A percentile compares a stretch with the other conserved stretches of the same genome.
Conservation (phyloP, 1,140 invertebrate species). For the Pachyrhynchus sulphureomaculatus region DNA sequence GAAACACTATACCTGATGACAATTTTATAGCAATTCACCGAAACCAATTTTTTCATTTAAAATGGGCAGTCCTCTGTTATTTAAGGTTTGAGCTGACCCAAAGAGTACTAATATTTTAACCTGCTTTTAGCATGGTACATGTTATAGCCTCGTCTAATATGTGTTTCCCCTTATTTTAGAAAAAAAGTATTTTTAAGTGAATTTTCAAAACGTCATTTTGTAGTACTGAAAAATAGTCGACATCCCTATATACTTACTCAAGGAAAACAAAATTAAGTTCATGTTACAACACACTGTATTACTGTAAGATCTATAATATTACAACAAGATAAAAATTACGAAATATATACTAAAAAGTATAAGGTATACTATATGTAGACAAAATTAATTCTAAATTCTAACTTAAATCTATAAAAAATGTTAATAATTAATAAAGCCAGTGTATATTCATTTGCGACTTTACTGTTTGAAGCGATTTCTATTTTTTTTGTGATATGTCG, state of each 20-base stretch:
- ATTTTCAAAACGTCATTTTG: too few species aligned
- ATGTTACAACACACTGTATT: conserved; percentile 8
- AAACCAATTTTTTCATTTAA: too few species aligned
- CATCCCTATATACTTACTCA: background rate
- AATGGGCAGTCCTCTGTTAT: too few species aligned
- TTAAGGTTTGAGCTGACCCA: too few species aligned
- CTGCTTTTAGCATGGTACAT: too few species aligned
- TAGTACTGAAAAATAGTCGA: too few species aligned
- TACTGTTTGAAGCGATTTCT: background rate
- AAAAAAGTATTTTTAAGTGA: too few species aligned
- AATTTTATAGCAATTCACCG: too few species aligned
- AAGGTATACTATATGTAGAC: background rate
- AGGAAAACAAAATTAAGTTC: background rate
- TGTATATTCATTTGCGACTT: background rate
- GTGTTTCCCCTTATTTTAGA: too few species aligned
- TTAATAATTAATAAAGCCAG: background rate
- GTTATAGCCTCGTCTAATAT: too few species aligned
- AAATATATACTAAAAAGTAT: background rate
- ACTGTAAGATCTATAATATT: background rate
- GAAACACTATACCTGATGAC: too few species aligned
- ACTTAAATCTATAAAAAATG: conserved; percentile 3
- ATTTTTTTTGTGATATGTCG: conserved; percentile 2
- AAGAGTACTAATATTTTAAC: too few species aligned
- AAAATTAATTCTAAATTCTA: conserved; percentile 6
- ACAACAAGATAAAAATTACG: conserved; percentile 4